Conservation (phyloP, 2,797 vertebrate genomes). For the Crax fasciolata region DNA sequence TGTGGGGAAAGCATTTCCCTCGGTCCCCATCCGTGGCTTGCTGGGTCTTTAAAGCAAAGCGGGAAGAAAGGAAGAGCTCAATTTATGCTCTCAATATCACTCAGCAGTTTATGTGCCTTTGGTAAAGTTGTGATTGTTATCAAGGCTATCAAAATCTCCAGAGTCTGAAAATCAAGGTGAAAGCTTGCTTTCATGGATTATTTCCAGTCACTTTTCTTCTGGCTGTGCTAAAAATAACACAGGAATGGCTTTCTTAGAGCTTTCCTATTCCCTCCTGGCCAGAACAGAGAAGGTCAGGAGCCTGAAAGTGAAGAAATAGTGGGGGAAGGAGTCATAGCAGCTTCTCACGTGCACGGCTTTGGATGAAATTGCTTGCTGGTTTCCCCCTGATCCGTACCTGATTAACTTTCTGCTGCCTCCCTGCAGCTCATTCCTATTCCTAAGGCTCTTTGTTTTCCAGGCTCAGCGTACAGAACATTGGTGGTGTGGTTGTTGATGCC, state of each 20-base stretch:
- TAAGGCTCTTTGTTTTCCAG: not conserved
- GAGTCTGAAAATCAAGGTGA: constrained; percentile 70
- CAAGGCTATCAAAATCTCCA: constrained; percentile 49
- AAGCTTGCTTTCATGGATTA: constrained; percentile 66
- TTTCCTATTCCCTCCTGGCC: constrained; percentile 55
- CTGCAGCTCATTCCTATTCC: not conserved
- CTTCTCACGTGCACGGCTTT: not conserved
- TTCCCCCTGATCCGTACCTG: not conserved
- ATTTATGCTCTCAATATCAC: constrained; percentile 43
- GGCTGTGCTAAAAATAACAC: constrained; percentile 61
- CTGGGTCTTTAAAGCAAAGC: not conserved
- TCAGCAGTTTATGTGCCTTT: constrained; percentile 39
- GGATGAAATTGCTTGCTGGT: not conserved
- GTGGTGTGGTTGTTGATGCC: not conserved
- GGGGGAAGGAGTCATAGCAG: not conserved
- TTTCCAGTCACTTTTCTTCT: constrained; percentile 69
- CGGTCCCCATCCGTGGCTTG: accelerated
- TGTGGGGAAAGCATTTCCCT: not conserved
- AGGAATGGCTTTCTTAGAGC: constrained; percentile 55
- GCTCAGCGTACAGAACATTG: not conserved
- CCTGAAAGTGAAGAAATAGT: constrained; percentile 22
- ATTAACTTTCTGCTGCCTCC: not conserved
- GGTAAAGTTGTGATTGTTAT: constrained; percentile 62
- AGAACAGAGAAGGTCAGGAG: constrained; percentile 62
- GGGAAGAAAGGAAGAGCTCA: not conserved